A percentile compares a stretch with the other conserved stretches of the same genome.
Evolutionary conservation across 1,140 invertebrate species (phyloP).

Genomic region (Pomacea maculata): DNA sequence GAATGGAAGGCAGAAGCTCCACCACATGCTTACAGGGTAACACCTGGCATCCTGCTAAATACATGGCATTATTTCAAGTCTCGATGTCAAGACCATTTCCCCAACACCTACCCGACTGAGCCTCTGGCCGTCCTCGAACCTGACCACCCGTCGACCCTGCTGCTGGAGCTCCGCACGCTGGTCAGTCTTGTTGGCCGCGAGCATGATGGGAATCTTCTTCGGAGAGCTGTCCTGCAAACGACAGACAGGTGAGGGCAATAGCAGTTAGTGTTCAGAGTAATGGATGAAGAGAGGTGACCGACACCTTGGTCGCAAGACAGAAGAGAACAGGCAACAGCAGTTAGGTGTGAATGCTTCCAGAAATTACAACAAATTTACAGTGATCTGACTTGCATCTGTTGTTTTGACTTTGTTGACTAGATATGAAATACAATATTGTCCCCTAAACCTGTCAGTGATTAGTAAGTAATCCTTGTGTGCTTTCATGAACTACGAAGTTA

Average conservation of each 20-base stretch:
- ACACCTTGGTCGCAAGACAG: background rate
- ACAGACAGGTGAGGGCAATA: background rate
- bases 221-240: constrained; percentile 53
- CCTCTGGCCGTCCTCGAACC: constrained; percentile 56
- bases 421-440: too few relatives aligned
- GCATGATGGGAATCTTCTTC: constrained; percentile 67
- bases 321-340: constrained; percentile 1
- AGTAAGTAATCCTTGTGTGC: too few relatives aligned
- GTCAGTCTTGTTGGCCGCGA: constrained; percentile 72
- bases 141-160: constrained; percentile 50
- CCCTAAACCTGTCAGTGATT: too few relatives aligned
- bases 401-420: too few relatives aligned
- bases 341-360: background rate
- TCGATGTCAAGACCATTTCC: background rate
- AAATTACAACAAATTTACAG: too few relatives aligned
- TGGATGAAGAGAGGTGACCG: too few relatives aligned
- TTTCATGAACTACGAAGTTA: too few relatives aligned
- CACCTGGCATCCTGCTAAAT: background rate
- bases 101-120: constrained; percentile 53
- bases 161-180: constrained; percentile 59
- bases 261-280: background rate
- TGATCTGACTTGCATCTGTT: too few relatives aligned
- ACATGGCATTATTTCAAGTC: too few relatives aligned
- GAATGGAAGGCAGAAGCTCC: background rate
- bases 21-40: background rate